Conservation (phyloP, 2,888 invertebrate species). For the Drosophila cognata region DNA sequence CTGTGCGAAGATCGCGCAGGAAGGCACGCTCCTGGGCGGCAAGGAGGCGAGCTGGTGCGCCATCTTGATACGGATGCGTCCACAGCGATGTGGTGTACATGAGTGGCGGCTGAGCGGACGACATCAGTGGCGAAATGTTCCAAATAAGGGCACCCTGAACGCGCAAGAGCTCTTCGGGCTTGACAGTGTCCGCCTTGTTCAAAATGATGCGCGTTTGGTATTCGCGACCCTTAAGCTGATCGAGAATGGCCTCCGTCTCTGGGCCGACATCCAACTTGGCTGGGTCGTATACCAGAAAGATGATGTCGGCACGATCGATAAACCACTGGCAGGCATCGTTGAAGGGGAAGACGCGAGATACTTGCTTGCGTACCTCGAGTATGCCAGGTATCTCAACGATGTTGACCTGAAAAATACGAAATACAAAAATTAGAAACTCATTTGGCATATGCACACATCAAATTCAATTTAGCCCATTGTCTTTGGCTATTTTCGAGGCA, state of each 20-base stretch:
- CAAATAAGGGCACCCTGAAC: constrained; percentile 97
- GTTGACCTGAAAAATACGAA: constrained; percentile 89
- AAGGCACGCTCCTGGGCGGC: constrained; percentile 96
- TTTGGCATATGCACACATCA: constrained; percentile 24
- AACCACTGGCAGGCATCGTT: constrained; percentile 99
- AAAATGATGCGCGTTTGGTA: constrained; percentile 96
- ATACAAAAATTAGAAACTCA: constrained; percentile 27
- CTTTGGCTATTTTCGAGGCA: constrained; percentile 56
- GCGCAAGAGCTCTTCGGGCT: constrained; percentile 95
- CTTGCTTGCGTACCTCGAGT: constrained; percentile 96
- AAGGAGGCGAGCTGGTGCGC: constrained; percentile 92
- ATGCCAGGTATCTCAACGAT: constrained; percentile 98
- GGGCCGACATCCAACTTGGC: constrained; percentile 97
- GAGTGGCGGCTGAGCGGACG: constrained; percentile 95
- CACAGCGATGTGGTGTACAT: constrained; percentile 96
- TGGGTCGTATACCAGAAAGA: constrained; percentile 97
- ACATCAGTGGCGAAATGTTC: constrained; percentile 98
- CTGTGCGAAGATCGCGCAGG: constrained; percentile 92
- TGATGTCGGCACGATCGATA: constrained; percentile 97
- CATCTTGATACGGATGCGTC: constrained; percentile 93
- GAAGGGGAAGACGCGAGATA: constrained; percentile 96
- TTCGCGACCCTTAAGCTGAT: constrained; percentile 97
- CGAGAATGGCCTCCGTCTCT: constrained; percentile 96
- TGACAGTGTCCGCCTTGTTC: constrained; percentile 97
- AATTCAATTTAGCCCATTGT: constrained; percentile 58